Evolutionary conservation across 2,113 vertebrate species (phyloP).

Genomic region (Paedocypris sp.): DNA sequence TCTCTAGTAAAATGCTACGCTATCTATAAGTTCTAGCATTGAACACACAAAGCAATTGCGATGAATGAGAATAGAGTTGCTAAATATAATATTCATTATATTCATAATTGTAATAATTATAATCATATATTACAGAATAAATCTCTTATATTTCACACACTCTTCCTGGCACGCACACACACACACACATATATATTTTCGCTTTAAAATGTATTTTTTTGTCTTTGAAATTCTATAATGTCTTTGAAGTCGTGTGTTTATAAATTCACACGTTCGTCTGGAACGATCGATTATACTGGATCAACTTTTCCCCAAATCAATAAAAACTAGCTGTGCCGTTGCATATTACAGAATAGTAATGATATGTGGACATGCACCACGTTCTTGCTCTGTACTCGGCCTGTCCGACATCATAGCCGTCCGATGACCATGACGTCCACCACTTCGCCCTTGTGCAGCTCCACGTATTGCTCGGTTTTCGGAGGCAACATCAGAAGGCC

Average conservation of each 20-base stretch:
- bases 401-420: conserved; percentile 81
- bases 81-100: conserved; percentile 69
- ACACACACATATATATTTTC: conserved; percentile 55
- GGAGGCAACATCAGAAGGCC: conserved; percentile 98
- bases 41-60: conserved; percentile 93
- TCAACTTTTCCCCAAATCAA: conserved; percentile 77
- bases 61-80: conserved; percentile 86
- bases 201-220: conserved; percentile 82
- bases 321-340: conserved; percentile 93
- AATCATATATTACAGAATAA: conserved; percentile 97
- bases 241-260: conserved; percentile 40
- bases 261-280: conserved; percentile 29
- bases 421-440: conserved; percentile 99
- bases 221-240: conserved; percentile 75
- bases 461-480: conserved; percentile 99
- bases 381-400: conserved; percentile 45
- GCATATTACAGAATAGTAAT: conserved; percentile 99
- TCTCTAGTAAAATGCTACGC: conserved; percentile 84
- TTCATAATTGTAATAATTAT: conserved; percentile 56
- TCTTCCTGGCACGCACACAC: no score
- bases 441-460: conserved; percentile 97
- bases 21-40: conserved; percentile 83
- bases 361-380: conserved; percentile 97
- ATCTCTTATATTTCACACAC: conserved; percentile 70
- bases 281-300: conserved; percentile 78